Base-by-base conservation (phyloP, 2,888 invertebrate genomes). In the Limnephilus auricula region DNA sequence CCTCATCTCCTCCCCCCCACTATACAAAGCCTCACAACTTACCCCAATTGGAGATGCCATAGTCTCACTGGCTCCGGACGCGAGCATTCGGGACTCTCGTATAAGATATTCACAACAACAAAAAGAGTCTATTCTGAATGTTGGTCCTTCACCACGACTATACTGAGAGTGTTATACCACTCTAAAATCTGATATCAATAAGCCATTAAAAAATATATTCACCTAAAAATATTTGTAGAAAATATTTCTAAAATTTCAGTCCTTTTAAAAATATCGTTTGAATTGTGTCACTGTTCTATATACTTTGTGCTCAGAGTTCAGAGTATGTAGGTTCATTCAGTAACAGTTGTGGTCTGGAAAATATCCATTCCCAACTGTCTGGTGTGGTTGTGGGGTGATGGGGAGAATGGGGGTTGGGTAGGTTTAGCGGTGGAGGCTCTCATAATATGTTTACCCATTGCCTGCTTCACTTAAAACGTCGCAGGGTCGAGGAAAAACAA, bases 401-500 rank as follows among this genome's bases (percentile, higher is more conserved):
- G 34, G 9, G 15, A n/a, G n/a, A n/a, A 9, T 30, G 50, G 9
- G n/a, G 30, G n/a, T 10, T 45, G 2, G 50, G 86, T 18, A 30
- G 15, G 2, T 37, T 18, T 0, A 34, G 84, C 34, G 37, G 84
- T 84, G 31, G 84, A 84, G 86, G 50, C 6, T 86, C n/a, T 31
- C 86, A 50, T 40, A 86, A 86, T 86, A 86, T 86, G 88, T 88
- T 78, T 78, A 37, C 79, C 78, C 78, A 79, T 50, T 30, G 86
- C 45, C 50, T 31, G 86, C 50, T 50, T 86, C 50, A 45, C 86
- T 86, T 86, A 45, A 86, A 45, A 32, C 78, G 65, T 87, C 32
- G 37, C 30, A 87, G 25, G 88, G 34, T 78, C 79, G 87, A 65
- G 87, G 37, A 25, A 88, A 88, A 88, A 88, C 88, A 88, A 88